Evolutionary conservation across 2,797 vertebrate genomes (phyloP), one percentile per base, ranked within the genome.

Genomic region (Anguilla pacifica): DNA sequence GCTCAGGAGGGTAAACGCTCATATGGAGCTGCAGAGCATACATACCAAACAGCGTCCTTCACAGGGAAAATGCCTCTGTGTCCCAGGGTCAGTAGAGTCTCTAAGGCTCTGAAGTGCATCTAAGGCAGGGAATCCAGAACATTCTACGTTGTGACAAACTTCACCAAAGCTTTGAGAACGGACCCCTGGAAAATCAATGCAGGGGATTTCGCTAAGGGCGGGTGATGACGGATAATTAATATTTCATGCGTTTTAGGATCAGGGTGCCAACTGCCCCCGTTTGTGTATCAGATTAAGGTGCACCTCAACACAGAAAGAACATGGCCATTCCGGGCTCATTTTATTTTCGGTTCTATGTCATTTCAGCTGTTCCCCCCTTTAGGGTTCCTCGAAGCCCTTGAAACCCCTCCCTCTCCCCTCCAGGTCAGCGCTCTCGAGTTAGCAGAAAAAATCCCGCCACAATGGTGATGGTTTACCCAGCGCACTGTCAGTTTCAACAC

Each of bases 131-230:
- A 79, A 22, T 22, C 28, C 15, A 35, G 72, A 35, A 39, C 72
- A 77, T 77, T 77, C 72, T 31, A 19, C 17, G 35, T 77, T 6
- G 35, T 39, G 72, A 39, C 28, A 39, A 77, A 77, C 72, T 17
- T 19, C 72, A 22, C 72, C 72, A 15, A 43, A 2, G 74, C 35
- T 79, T 43, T 79, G 74, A 46, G 4, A 46, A 79, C 39, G 11
- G 74, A 79, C 74, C 43, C 39, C 74, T 35, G 43, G 74, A 43
- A 79, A 79, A 79, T 79, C 74, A 79, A 79, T 43, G 74, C 74
- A 11, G 22, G 10, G 13, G 6, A 25, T 82, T 25, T 6, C 17
- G 2, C 17, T 25, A 13, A 46, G 25, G 22, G 46, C 15, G 77
- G 43, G 77, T 17, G 7, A 81, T 49, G 35, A 22, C 15, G 5